Percentiles rank a stretch among this genome's conserved stretches.
Conservation (phyloP, 2,888 invertebrate genomes). For the Spisula subtruncata region DNA sequence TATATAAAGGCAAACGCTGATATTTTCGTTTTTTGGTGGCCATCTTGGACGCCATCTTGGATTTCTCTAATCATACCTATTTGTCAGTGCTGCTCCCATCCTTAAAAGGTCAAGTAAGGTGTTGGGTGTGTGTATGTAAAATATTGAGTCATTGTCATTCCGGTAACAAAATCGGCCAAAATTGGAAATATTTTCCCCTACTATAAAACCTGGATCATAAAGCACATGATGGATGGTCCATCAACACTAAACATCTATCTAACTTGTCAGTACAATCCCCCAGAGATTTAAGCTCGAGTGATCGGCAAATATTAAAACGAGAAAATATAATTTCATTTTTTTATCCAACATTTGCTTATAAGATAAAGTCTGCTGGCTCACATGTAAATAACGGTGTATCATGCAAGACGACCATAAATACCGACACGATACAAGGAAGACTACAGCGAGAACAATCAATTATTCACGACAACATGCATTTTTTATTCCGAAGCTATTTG, state of each 20-base stretch:
- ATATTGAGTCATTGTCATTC: too few species aligned
- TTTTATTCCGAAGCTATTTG: slow-evolving; percentile 57
- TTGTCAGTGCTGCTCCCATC: too few species aligned
- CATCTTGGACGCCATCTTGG: too few species aligned
- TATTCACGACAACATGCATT: slow-evolving; percentile 40
- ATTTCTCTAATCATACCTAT: too few species aligned
- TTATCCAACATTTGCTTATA: neutral
- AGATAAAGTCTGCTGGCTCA: neutral
- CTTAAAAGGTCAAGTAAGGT: too few species aligned
- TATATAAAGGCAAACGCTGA: too few species aligned
- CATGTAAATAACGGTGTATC: neutral
- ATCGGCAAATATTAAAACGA: neutral
- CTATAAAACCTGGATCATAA: neutral
- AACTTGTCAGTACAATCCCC: neutral
- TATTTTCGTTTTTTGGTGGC: too few species aligned
- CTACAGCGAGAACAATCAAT: slow-evolving; percentile 37
- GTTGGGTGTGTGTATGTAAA: too few species aligned
- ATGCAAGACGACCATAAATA: slow-evolving; percentile 1
- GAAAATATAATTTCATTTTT: neutral
- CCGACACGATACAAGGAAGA: neutral
- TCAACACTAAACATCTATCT: neutral
- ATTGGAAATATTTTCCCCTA: too few species aligned
- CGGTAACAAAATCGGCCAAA: too few species aligned
- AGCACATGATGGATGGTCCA: neutral
- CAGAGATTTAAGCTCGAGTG: neutral